These are phyloP conservation scores for Halcyon smyrnensis DNA, from an alignment of 2,797 vertebrate species.

Conservation along the genomic window DNA sequence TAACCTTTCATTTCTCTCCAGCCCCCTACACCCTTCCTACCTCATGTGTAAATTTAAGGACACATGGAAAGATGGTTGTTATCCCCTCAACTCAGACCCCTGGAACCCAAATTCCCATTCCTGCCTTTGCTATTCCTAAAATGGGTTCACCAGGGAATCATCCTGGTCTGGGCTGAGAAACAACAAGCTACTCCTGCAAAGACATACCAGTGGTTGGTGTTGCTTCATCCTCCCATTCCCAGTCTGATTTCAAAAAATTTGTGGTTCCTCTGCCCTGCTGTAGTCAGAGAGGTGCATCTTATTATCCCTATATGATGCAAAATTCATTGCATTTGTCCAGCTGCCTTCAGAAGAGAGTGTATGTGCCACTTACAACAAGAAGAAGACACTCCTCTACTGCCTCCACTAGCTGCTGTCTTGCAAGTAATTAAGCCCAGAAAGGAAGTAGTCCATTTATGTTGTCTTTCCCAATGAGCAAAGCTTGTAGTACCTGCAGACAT, in stretches of 20 bases:
- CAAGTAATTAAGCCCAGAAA: neutral
- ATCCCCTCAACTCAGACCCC: neutral
- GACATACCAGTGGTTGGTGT: neutral
- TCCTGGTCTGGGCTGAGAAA: neutral
- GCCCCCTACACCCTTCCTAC: neutral
- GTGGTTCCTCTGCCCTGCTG: neutral
- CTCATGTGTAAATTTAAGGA: neutral
- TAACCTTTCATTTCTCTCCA: neutral
- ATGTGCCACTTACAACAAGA: rapidly evolving
- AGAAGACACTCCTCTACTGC: too few relatives aligned
- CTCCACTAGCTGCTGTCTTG: neutral
- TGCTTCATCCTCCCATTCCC: neutral
- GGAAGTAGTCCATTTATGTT: neutral
- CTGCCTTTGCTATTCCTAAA: neutral
- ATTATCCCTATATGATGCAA: neutral
- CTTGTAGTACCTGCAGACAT: neutral
- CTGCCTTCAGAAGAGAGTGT: neutral
- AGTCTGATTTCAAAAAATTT: neutral
- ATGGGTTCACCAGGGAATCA: neutral
- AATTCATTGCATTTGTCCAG: neutral
- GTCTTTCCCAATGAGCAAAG: neutral
- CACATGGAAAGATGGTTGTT: neutral
- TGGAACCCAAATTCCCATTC: neutral
- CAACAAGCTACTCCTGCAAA: neutral
- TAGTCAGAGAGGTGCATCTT: neutral